phyloP scores from a whole-genome alignment of 2,113 vertebrate genomes.

The Zosterops japonicus region DNA sequence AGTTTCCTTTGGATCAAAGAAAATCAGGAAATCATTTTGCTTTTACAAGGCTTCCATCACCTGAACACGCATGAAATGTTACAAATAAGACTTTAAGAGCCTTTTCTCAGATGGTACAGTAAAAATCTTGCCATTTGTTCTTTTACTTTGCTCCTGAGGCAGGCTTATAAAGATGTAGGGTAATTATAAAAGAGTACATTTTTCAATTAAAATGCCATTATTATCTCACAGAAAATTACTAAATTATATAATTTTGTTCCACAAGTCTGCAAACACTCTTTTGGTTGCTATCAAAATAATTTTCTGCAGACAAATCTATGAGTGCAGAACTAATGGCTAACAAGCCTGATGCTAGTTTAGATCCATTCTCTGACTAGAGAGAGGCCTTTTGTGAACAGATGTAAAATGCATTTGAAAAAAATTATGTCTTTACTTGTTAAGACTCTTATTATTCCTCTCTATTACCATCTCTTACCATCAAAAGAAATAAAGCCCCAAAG shows the following conservation, averaged over 20 bases:
- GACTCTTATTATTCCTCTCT: not conserved
- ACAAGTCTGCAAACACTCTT: not conserved
- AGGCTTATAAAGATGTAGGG: not conserved
- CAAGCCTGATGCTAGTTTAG: not conserved
- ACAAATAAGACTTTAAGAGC: not conserved
- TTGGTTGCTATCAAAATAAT: not conserved
- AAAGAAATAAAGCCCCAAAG: not conserved
- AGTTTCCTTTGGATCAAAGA: not conserved
- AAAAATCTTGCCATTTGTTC: not conserved
- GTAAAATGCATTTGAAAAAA: not conserved
- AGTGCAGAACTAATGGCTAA: not conserved
- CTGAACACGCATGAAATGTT: not conserved
- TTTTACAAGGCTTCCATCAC: not conserved
- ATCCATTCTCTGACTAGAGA: not conserved
- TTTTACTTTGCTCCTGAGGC: not conserved
- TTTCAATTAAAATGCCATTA: slow-evolving; percentile 24
- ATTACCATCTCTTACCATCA: not conserved
- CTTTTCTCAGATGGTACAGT: not conserved
- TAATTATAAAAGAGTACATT: slow-evolving; percentile 9
- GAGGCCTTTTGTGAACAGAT: not conserved
- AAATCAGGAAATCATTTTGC: not conserved
- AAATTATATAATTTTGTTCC: not conserved
- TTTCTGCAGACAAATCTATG: not conserved
- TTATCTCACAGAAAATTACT: slow-evolving; percentile 7
- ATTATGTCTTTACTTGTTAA: not conserved